Evolutionary conservation across 1,140 invertebrate genomes (phyloP).

Genomic region (Drosophila gunungcola): DNA sequence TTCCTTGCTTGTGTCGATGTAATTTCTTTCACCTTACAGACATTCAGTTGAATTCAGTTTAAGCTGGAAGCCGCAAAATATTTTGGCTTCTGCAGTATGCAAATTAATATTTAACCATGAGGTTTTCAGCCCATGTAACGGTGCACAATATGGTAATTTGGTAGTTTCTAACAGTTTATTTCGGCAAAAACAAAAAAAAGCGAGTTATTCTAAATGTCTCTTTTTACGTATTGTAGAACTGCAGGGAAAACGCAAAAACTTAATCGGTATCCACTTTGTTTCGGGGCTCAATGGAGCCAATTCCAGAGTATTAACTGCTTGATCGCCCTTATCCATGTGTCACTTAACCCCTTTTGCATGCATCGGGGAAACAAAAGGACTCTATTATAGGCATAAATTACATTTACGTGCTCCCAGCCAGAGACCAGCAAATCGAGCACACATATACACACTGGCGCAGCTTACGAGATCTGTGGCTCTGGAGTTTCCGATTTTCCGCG

Average conservation of each 20-base stretch:
- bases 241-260: slow-evolving; percentile 11
- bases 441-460: slow-evolving; percentile 12
- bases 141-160: too few relatives aligned
- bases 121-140: too few relatives aligned
- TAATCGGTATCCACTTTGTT: slow-evolving; percentile 23
- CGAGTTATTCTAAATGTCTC: too few relatives aligned
- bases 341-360: slow-evolving; percentile 1
- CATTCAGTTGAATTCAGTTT: background rate
- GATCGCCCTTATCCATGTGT: slow-evolving; percentile 22
- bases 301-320: slow-evolving; percentile 21
- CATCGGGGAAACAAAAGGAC: slow-evolving; percentile 38
- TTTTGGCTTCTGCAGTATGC: background rate
- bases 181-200: too few relatives aligned
- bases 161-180: too few relatives aligned
- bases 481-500: slow-evolving; percentile 67
- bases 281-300: slow-evolving; percentile 27
- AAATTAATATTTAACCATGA: background rate
- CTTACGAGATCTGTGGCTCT: slow-evolving; percentile 16
- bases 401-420: slow-evolving; percentile 27
- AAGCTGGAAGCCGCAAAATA: slow-evolving; percentile 29
- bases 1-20: slow-evolving; percentile 16
- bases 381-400: slow-evolving; percentile 67
- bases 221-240: background rate
- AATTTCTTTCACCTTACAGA: slow-evolving; percentile 40
- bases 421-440: slow-evolving; percentile 1